Conservation (phyloP, 2,113 vertebrate genomes). For the Zosterops lateralis region DNA sequence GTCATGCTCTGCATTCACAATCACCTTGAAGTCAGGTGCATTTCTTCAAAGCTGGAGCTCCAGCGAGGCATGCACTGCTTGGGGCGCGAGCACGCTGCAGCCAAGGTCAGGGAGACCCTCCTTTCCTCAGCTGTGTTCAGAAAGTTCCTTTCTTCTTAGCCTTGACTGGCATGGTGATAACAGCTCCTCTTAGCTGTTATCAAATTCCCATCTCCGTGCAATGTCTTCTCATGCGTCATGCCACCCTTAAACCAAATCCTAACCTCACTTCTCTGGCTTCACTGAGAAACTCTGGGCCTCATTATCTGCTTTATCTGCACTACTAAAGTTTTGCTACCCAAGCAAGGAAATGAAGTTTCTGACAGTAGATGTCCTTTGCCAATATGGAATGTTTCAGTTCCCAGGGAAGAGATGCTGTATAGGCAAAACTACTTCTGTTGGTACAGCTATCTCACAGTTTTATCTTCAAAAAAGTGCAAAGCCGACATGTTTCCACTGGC, state of each 20-base stretch:
- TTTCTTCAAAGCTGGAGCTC: conserved; percentile 31
- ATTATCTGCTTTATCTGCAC: background rate
- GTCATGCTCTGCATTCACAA: conserved; percentile 51
- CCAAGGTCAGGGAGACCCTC: background rate
- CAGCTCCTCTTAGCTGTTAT: background rate
- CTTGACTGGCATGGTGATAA: background rate
- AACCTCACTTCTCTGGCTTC: background rate
- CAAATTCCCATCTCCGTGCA: background rate
- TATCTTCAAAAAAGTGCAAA: background rate
- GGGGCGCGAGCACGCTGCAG: fast-evolving
- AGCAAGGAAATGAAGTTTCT: background rate
- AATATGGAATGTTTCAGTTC: background rate
- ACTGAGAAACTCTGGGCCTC: background rate
- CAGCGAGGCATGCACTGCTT: fast-evolving
- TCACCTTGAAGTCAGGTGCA: background rate
- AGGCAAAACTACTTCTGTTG: background rate
- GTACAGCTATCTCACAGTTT: background rate
- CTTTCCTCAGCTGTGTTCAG: background rate
- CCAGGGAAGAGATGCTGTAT: background rate
- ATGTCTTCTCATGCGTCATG: background rate
- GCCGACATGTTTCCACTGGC: background rate
- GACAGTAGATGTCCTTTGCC: background rate
- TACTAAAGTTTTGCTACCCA: background rate
- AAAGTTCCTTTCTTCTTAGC: background rate
- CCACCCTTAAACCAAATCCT: background rate